A percentile compares a stretch with the other conserved stretches of the same genome.
These are phyloP conservation scores for Catharus fuscescens DNA, from an alignment of 2,113 vertebrate species.

Conservation along the genomic window DNA sequence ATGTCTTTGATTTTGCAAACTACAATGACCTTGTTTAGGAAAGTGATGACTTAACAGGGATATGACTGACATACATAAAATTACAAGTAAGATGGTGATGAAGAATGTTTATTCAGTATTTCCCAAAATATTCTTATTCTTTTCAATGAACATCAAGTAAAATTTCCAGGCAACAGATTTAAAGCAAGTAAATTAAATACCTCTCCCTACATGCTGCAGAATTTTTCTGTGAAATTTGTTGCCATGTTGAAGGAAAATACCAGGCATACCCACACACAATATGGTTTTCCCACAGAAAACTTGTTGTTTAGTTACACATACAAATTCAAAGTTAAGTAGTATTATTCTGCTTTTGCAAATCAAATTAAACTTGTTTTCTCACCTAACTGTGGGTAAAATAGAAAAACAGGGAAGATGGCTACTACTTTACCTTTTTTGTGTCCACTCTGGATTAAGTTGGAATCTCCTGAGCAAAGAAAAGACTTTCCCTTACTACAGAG, in stretches of 20 bases:
- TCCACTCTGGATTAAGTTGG: neutral
- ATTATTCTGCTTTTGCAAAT: neutral
- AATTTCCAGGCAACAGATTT: neutral
- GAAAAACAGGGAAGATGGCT: neutral
- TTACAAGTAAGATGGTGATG: neutral
- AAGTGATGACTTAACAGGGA: neutral
- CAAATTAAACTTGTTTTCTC: neutral
- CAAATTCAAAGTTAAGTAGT: neutral
- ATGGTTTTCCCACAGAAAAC: neutral
- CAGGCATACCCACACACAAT: neutral
- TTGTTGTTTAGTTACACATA: neutral
- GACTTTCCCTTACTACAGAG: neutral
- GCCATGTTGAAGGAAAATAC: neutral
- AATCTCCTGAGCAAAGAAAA: neutral
- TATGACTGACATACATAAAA: neutral
- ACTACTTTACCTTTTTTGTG: neutral
- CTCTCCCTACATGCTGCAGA: neutral
- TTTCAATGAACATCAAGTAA: neutral
- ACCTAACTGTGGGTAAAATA: neutral
- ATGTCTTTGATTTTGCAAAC: conserved; percentile 3
- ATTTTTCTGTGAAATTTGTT: neutral
- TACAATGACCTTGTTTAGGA: neutral
- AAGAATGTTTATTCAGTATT: neutral
- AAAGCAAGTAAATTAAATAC: neutral
- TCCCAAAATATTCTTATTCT: neutral